Base-by-base conservation (phyloP, 1,140 invertebrate genomes). In the Trichonephila inaurata region DNA sequence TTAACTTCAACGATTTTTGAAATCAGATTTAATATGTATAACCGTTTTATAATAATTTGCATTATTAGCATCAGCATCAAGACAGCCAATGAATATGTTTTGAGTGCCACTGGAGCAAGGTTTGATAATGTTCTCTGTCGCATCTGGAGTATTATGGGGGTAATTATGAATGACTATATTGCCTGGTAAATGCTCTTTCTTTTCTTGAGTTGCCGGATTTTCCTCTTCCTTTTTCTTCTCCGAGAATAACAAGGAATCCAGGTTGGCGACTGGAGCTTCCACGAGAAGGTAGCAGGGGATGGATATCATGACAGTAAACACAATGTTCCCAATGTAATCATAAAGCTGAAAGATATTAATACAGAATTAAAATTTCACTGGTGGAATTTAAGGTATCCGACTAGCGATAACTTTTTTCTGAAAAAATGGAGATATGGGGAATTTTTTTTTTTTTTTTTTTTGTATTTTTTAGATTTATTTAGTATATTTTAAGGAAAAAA, bases 261-360 rank as follows among this genome's bases (percentile, higher is more conserved):
- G 19, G 14, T 85, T 64, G 7, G 72, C 18, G 28, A 92, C 12
- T 0, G 89, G 88, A 19, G 89, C 94, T 77, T 94, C 87, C 8
- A 94, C 4, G 6, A 87, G 33, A 21, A 91, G 85, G 19, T 87
- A 40, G 28, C 81, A 91, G 4, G 72, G 77, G 2, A 92, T 44
- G 40, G 81, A 44, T 28, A 87, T 21, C 18, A 86, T 12, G 10
- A 87, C 61, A 33, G 81, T 89, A 12, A 64, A 14, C 18, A 94
- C 85, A 10, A 94, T 40, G 19, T 93, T 93, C 6, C 81, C 91
- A 1, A 87, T 72, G 40, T 77, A 93, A 77, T 77, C 91, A 33
- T 93, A 93, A 18, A 93, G 21, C 91, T 93, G 82, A 58, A 85
- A 85, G 7, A n/a, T 51, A 58, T 8, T 14, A 12, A 33, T 14